phyloP scores from a whole-genome alignment of 2,797 vertebrate genomes.

The Nyctibius grandis region DNA sequence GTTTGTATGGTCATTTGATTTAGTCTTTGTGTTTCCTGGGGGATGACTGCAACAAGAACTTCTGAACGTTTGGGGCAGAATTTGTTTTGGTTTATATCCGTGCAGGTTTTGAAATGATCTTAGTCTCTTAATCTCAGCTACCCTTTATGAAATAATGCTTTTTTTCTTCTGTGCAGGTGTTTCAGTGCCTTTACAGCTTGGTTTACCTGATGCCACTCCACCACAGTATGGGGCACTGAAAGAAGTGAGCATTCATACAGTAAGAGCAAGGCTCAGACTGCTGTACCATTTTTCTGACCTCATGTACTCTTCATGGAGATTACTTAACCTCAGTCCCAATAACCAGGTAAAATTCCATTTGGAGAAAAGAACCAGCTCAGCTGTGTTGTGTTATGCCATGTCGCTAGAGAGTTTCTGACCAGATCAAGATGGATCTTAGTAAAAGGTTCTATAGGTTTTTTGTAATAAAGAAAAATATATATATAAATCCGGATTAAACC shows the following conservation, averaged over 20 bases:
- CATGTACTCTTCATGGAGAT: slow-evolving; percentile 85
- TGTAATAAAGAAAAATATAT: not conserved
- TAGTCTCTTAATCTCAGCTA: not conserved
- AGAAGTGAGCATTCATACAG: slow-evolving; percentile 80
- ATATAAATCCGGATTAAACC: not conserved
- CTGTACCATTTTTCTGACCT: slow-evolving; percentile 86
- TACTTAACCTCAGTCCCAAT: slow-evolving; percentile 84
- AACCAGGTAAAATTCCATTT: slow-evolving; percentile 75
- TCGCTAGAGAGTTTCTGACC: not conserved
- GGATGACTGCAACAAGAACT: not conserved
- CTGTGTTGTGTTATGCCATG: not conserved
- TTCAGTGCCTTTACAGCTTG: slow-evolving; percentile 82
- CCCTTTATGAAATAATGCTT: not conserved
- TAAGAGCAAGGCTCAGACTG: slow-evolving; percentile 78
- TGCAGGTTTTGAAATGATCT: not conserved
- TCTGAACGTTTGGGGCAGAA: not conserved
- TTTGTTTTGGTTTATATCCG: fast-evolving
- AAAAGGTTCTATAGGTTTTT: not conserved
- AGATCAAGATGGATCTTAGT: not conserved
- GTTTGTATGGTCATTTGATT: too few relatives aligned
- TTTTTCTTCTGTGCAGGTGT: slow-evolving; percentile 69
- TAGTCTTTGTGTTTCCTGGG: not conserved
- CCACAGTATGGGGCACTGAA: slow-evolving; percentile 80
- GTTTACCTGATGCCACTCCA: slow-evolving; percentile 79
- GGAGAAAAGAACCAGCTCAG: not conserved